Conservation (phyloP, 1,140 invertebrate genomes). For the Bombus soroeensis region DNA sequence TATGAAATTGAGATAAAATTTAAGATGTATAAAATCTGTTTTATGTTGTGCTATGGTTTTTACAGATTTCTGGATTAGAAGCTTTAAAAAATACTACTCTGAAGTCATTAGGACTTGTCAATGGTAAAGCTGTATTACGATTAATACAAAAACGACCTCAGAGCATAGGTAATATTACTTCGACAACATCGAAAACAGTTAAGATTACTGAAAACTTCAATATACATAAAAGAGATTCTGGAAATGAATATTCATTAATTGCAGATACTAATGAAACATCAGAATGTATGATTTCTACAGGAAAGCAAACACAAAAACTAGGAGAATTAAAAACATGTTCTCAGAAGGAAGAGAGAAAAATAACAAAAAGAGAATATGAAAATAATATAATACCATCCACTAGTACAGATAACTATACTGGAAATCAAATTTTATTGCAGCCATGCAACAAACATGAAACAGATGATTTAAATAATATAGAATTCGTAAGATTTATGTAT, state of each 20-base stretch:
- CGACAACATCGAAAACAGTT: constrained; percentile 76
- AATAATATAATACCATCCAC: background rate
- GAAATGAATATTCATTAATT: constrained; percentile 27
- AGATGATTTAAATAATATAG: constrained; percentile 50
- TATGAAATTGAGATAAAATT: background rate
- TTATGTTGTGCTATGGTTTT: constrained; percentile 28
- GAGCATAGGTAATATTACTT: constrained; percentile 84
- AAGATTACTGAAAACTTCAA: constrained; percentile 59
- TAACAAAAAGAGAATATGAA: background rate
- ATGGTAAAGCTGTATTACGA: constrained; percentile 89
- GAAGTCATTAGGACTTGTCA: constrained; percentile 88
- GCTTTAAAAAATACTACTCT: constrained; percentile 87
- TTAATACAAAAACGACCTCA: constrained; percentile 83
- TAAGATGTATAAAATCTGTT: background rate
- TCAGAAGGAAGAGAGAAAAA: background rate
- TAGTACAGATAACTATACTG: background rate
- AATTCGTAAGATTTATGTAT: constrained; percentile 81
- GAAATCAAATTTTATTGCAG: background rate
- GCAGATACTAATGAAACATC: constrained; percentile 54
- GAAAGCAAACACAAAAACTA: constrained; percentile 14
- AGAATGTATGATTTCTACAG: constrained; percentile 49
- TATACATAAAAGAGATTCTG: constrained; percentile 30
- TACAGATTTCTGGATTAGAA: constrained; percentile 85
- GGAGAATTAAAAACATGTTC: background rate
- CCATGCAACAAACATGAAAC: background rate